Percentiles rank a stretch among this genome's conserved stretches.
Conservation (phyloP, 1,140 invertebrate species). For the Oedothorax gibbosus region DNA sequence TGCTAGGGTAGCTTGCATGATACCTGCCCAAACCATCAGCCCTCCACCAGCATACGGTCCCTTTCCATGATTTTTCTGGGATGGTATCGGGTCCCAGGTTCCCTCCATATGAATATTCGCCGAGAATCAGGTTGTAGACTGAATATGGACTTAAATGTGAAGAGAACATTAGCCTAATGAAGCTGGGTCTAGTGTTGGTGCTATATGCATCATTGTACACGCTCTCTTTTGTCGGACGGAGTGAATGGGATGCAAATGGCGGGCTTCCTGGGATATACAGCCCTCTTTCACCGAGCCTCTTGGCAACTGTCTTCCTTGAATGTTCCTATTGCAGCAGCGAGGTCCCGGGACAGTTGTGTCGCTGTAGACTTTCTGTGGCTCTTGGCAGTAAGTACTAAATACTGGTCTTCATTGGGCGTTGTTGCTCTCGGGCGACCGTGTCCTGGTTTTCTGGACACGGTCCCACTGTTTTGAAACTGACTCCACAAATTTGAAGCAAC, state of each 20-base stretch:
- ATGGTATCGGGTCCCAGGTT: background rate
- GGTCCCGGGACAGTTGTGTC: background rate
- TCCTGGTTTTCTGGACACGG: background rate
- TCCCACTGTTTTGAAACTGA: slow-evolving; percentile 3
- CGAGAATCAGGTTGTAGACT: slow-evolving; percentile 7
- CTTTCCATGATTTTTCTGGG: too few relatives aligned
- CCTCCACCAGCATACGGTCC: too few relatives aligned
- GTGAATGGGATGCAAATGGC: slow-evolving; percentile 6
- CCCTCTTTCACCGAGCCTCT: background rate
- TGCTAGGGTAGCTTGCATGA: too few relatives aligned
- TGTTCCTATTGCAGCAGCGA: too few relatives aligned
- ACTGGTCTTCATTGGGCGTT: background rate
- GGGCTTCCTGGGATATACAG: background rate
- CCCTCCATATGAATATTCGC: background rate
- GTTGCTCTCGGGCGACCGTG: slow-evolving; percentile 6
- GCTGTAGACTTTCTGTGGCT: background rate
- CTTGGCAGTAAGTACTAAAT: background rate
- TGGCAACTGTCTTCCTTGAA: slow-evolving; percentile 10
- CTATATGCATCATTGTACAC: slow-evolving; percentile 4
- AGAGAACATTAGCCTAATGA: background rate
- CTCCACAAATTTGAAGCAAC: background rate
- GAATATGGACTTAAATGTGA: slow-evolving; percentile 7
- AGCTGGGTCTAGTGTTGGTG: background rate
- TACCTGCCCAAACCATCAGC: too few relatives aligned
- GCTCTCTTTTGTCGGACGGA: background rate